Conservation (phyloP, 2,888 invertebrate species). For the Embidobia sp. region DNA sequence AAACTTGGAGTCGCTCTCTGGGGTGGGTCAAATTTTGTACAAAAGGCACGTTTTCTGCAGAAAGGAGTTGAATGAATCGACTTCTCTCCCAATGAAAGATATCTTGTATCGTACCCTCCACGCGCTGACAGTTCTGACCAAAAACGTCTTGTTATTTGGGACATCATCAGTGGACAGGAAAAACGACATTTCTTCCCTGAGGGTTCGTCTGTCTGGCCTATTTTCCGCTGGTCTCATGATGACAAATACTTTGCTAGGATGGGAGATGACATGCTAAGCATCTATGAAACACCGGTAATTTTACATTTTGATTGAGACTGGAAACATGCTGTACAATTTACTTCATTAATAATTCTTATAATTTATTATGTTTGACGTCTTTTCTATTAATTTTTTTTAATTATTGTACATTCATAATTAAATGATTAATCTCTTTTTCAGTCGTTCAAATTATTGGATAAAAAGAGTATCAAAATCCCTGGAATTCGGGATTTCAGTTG, state of each 20-base stretch:
- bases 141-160: conserved; percentile 97
- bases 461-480: conserved; percentile 95
- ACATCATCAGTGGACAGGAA: conserved; percentile 96
- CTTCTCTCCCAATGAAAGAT: conserved; percentile 98
- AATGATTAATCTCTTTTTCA: conserved; percentile 80
- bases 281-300: conserved; percentile 96
- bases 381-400: not conserved
- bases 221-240: conserved; percentile 98
- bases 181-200: conserved; percentile 95
- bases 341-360: no score
- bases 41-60: conserved; percentile 95
- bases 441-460: conserved; percentile 96
- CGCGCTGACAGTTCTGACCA: conserved; percentile 86
- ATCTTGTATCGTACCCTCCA: conserved; percentile 96
- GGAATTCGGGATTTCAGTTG: conserved; percentile 97
- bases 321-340: no score
- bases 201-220: conserved; percentile 93
- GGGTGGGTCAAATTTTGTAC: conserved; percentile 96
- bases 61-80: conserved; percentile 96
- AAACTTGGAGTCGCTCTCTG: conserved; percentile 97
- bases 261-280: conserved; percentile 91
- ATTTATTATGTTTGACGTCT: no score
- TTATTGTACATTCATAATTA: no score
- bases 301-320: no score
- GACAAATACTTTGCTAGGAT: conserved; percentile 97